Percentiles rank a stretch among this genome's conserved stretches.
Conservation (phyloP, 2,797 vertebrate genomes). For the Cercopithecus diana region DNA sequence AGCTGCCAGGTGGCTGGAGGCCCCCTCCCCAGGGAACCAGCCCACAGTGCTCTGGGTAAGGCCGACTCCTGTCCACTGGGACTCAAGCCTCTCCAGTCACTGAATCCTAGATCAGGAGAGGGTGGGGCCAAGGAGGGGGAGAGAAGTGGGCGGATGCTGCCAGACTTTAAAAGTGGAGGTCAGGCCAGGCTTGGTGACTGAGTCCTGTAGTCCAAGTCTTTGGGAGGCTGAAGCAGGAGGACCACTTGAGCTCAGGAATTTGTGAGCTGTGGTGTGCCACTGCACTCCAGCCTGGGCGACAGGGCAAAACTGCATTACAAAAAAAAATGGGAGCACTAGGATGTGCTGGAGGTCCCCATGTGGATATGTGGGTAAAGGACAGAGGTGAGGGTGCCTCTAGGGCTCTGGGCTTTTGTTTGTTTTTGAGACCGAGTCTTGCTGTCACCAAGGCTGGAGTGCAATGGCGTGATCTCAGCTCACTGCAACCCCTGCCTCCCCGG, state of each 20-base stretch:
- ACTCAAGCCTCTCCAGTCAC: neutral
- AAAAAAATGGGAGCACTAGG: neutral
- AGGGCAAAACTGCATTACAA: neutral
- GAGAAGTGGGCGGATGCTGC: neutral
- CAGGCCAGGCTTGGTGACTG: neutral
- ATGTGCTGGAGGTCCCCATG: no score
- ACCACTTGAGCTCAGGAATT: neutral
- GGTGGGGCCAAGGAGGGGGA: accelerated
- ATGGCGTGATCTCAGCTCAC: neutral
- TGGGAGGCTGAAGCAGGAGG: neutral
- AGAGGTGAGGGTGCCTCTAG: neutral
- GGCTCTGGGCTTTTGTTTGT: neutral
- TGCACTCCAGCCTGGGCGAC: neutral
- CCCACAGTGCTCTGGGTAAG: accelerated
- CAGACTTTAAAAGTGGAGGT: neutral
- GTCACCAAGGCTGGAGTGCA: neutral
- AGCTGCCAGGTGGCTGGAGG: neutral
- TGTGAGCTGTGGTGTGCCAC: neutral
- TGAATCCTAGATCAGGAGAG: neutral
- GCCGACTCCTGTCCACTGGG: accelerated
- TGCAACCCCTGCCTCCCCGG: neutral
- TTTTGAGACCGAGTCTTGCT: neutral
- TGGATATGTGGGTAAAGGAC: neutral
- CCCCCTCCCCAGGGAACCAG: neutral
- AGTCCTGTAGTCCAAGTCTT: neutral